Evolutionary conservation across 2,888 invertebrate genomes (phyloP).

Genomic region (Xiphydria camelus): DNA sequence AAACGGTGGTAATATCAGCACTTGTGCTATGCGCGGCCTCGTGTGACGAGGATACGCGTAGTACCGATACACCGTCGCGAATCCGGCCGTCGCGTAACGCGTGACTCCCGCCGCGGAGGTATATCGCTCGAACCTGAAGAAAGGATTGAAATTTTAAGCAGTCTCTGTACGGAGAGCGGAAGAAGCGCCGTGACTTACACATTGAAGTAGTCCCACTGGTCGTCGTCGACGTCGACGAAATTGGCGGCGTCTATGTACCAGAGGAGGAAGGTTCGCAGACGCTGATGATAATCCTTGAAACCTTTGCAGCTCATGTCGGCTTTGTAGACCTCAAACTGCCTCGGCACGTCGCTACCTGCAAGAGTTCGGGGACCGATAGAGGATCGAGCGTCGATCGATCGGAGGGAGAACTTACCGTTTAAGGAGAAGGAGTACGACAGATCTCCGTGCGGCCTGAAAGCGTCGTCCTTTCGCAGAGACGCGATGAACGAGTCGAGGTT

Average conservation of each 20-base stretch:
- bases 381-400: too few species aligned
- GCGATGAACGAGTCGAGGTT: slow-evolving; percentile 75
- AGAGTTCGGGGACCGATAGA: too few species aligned
- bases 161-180: not conserved
- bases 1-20: slow-evolving; percentile 90
- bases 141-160: not conserved
- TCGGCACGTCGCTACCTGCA: too few species aligned
- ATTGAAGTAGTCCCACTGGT: slow-evolving; percentile 86
- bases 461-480: slow-evolving; percentile 70
- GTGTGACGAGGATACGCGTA: slow-evolving; percentile 88
- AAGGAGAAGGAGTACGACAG: slow-evolving; percentile 66
- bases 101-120: slow-evolving; percentile 62
- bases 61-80: slow-evolving; percentile 91
- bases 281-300: slow-evolving; percentile 78
- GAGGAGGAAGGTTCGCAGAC: slow-evolving; percentile 87
- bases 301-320: slow-evolving; percentile 72
- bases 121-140: slow-evolving; percentile 71
- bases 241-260: slow-evolving; percentile 98
- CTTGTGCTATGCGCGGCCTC: slow-evolving; percentile 90
- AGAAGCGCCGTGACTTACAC: slow-evolving; percentile 62
- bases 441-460: slow-evolving; percentile 77
- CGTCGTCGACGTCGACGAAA: slow-evolving; percentile 90
- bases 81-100: slow-evolving; percentile 81
- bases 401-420: too few species aligned
- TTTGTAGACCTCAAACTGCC: slow-evolving; percentile 78